phyloP scores from a whole-genome alignment of 2,113 vertebrate species.

The Camelus dromedarius region DNA sequence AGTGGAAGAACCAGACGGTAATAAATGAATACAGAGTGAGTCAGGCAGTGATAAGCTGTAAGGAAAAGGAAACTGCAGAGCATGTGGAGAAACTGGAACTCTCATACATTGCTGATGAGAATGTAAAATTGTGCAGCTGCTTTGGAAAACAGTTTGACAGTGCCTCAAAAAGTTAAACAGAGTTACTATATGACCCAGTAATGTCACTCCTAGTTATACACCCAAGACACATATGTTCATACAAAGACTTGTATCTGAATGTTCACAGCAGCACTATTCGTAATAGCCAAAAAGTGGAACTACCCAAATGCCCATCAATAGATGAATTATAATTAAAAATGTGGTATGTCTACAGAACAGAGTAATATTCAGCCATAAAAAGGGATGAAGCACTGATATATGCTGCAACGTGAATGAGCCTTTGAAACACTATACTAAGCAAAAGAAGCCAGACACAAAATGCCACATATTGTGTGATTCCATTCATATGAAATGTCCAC shows the following conservation, averaged over 20 bases:
- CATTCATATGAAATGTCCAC: neutral
- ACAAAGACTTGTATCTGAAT: neutral
- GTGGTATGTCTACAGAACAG: neutral
- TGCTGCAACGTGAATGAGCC: neutral
- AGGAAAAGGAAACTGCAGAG: neutral
- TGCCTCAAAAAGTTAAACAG: conserved; percentile 1
- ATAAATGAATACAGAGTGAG: neutral
- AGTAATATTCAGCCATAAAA: neutral
- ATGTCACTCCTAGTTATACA: neutral
- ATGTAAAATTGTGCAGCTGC: neutral
- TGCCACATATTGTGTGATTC: neutral
- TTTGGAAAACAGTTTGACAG: neutral
- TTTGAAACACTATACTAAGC: neutral
- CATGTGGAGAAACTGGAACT: neutral
- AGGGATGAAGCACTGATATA: neutral
- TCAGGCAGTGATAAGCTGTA: neutral
- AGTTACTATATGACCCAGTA: neutral
- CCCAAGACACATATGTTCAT: neutral
- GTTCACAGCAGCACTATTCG: neutral
- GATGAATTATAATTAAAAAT: conserved; percentile 4
- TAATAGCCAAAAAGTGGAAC: neutral
- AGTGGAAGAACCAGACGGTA: neutral
- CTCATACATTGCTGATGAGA: neutral
- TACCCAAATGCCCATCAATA: neutral
- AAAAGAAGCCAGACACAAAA: neutral